Conservation (phyloP, 2,797 vertebrate species). For the Potorous gilbertii region DNA sequence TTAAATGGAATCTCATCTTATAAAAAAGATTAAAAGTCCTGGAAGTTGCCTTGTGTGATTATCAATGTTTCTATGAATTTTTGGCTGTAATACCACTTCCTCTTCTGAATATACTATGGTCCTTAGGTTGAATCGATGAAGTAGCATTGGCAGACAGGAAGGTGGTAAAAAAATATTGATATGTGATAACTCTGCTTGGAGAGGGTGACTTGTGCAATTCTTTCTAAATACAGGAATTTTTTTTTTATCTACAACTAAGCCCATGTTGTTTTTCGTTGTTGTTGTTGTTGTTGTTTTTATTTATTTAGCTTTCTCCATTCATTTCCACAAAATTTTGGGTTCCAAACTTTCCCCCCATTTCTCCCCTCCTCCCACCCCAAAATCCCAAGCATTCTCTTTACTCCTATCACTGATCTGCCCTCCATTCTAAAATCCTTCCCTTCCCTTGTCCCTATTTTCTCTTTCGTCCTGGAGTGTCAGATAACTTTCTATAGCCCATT, state of each 20-base stretch:
- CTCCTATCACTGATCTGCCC: too few species aligned
- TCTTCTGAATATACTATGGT: constrained; percentile 67
- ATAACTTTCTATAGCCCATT: too few species aligned
- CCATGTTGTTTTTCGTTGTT: too few species aligned
- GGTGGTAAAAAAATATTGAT: constrained; percentile 59
- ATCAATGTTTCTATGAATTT: constrained; percentile 53
- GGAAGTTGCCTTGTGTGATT: constrained; percentile 39
- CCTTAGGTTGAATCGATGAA: constrained; percentile 50
- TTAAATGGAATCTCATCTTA: neutral
- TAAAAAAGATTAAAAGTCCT: constrained; percentile 61
- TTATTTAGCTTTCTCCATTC: too few species aligned
- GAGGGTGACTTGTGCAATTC: neutral
- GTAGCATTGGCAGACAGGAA: constrained; percentile 57
- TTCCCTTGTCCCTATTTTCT: too few species aligned
- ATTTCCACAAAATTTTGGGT: too few species aligned
- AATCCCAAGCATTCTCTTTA: too few species aligned
- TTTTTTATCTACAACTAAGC: neutral
- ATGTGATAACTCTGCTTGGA: constrained; percentile 37
- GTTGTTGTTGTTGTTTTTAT: too few species aligned
- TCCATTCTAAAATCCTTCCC: too few species aligned
- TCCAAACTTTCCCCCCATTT: too few species aligned
- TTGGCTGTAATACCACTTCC: constrained; percentile 60
- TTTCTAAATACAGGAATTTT: neutral
- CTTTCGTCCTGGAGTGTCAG: too few species aligned
- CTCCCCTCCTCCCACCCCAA: too few species aligned